Conservation (phyloP, 37 sponge, comb jelly and placozoan species). For the Beroe ovata region DNA sequence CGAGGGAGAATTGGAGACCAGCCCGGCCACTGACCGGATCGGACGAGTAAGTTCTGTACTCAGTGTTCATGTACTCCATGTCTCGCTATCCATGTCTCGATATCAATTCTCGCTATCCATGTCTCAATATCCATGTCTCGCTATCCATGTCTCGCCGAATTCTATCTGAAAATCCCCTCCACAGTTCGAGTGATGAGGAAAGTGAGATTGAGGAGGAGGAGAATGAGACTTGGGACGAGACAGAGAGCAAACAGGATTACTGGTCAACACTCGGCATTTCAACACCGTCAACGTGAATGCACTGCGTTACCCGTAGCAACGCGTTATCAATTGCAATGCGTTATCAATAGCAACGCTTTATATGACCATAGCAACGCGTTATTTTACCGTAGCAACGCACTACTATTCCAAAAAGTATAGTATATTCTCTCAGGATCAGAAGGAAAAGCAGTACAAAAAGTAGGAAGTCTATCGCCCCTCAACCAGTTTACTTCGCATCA, state of each 20-base stretch:
- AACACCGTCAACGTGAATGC: background rate
- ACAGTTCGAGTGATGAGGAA: background rate
- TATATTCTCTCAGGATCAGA: background rate
- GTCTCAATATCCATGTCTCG: no score
- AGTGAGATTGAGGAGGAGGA: background rate
- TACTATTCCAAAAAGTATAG: no score
- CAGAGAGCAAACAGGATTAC: slow-evolving; percentile 7
- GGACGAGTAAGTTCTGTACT: slow-evolving; percentile 64
- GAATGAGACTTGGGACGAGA: background rate
- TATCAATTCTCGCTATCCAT: no score
- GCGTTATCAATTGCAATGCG: background rate
- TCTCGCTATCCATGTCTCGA: no score
- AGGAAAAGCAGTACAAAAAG: slow-evolving; percentile 16
- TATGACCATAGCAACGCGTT: background rate
- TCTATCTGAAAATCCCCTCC: no score
- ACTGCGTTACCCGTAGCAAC: background rate
- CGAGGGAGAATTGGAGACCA: slow-evolving; percentile 64
- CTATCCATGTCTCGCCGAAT: no score
- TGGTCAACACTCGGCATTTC: slow-evolving; percentile 44
- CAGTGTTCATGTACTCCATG: no score
- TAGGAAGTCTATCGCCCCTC: slow-evolving; percentile 20
- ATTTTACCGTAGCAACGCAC: background rate
- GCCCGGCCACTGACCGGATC: background rate
- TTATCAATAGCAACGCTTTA: background rate
- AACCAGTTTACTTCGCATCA: slow-evolving; percentile 43